These are phyloP conservation scores for Chloroceryle aenea DNA, from an alignment of 2,113 vertebrate species.

Conservation along the genomic window DNA sequence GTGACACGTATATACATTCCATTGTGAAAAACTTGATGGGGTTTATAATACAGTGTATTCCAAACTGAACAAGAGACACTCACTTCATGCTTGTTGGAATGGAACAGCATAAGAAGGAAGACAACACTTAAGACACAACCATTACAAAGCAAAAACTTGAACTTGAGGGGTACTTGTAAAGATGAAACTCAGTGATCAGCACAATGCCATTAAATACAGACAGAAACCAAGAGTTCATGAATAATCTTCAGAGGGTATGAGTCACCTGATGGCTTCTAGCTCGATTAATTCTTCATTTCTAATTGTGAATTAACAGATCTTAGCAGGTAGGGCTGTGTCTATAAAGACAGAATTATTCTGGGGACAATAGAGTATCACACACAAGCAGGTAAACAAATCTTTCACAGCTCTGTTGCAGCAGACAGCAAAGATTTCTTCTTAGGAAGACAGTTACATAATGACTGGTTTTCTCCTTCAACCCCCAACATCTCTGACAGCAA, in stretches of 20 bases:
- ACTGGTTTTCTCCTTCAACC: not conserved
- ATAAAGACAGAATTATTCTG: not conserved
- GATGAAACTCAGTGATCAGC: not conserved
- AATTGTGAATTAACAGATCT: not conserved
- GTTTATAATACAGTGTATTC: constrained; percentile 29
- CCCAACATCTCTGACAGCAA: not conserved
- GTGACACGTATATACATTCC: constrained; percentile 72
- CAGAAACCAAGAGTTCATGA: not conserved
- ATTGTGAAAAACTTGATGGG: constrained; percentile 47
- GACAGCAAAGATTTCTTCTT: not conserved
- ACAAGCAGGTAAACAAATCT: not conserved
- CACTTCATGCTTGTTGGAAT: not conserved
- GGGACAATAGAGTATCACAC: not conserved
- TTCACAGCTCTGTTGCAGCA: not conserved
- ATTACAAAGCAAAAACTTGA: not conserved
- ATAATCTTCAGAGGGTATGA: not conserved
- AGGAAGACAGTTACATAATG: not conserved
- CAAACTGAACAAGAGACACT: not conserved
- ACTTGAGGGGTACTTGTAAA: not conserved
- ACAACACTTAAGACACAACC: not conserved
- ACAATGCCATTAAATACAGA: not conserved
- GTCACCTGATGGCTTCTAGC: not conserved
- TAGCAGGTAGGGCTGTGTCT: not conserved
- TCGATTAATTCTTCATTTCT: not conserved
- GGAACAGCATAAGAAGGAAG: not conserved